Percentiles rank a stretch among this genome's conserved stretches.
phyloP scores from a whole-genome alignment of 1,140 invertebrate species.

The Propsilocerus akamusi region DNA sequence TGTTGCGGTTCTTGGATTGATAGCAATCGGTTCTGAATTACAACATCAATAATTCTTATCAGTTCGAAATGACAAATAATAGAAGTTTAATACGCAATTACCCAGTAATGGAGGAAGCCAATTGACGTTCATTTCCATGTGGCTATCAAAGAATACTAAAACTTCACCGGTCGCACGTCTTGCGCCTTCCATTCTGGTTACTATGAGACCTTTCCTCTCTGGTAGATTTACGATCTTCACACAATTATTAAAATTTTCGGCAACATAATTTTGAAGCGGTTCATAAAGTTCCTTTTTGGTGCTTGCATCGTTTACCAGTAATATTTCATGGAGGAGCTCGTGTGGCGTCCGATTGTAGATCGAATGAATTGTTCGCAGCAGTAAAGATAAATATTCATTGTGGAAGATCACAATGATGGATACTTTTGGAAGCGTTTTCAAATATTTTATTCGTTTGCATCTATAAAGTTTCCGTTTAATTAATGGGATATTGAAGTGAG shows the following conservation, averaged over 20 bases:
- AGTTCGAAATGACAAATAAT: no score
- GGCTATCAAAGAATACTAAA: conserved; percentile 66
- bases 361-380: conserved; percentile 69
- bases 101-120: not conserved
- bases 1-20: no score
- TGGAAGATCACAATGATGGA: conserved; percentile 87
- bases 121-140: not conserved
- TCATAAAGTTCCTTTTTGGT: conserved; percentile 51
- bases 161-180: conserved; percentile 64
- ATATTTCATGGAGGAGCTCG: conserved; percentile 72
- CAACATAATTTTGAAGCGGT: conserved; percentile 57
- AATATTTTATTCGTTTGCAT: no score
- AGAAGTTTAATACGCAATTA: no score
- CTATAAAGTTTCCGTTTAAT: no score
- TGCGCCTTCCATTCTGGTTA: conserved; percentile 75
- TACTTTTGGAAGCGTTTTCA: conserved; percentile 63
- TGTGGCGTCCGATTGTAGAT: conserved; percentile 66
- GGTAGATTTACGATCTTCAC: conserved; percentile 58
- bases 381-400: conserved; percentile 79
- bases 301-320: conserved; percentile 84
- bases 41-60: no score
- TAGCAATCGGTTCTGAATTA: no score
- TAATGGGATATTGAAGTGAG: no score
- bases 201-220: conserved; percentile 66
- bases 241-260: conserved; percentile 46